phyloP scores from a whole-genome alignment of 2,888 invertebrate species.

The Aspidiotus destructor region DNA sequence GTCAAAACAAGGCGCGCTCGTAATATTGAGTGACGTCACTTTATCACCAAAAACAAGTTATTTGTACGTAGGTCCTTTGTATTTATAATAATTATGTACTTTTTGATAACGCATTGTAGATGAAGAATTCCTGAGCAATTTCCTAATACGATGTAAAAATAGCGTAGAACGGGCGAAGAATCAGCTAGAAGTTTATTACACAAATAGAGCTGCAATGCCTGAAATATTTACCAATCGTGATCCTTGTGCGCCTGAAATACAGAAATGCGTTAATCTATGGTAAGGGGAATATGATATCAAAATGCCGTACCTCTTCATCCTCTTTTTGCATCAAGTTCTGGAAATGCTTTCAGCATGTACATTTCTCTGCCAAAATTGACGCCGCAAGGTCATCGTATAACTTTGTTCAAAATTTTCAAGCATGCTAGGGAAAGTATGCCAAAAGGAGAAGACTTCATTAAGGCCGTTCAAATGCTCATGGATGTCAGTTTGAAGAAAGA shows the following conservation, averaged over 20 bases:
- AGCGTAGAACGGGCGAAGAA: neutral
- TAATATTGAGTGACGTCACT: too few relatives aligned
- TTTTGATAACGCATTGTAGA: slow-evolving; percentile 1
- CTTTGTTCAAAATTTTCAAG: neutral
- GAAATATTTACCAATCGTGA: slow-evolving; percentile 5
- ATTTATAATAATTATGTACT: neutral
- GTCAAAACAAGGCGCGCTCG: too few relatives aligned
- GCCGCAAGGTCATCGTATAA: neutral
- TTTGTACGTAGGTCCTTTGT: neutral
- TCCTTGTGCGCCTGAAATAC: neutral
- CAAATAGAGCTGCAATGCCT: neutral
- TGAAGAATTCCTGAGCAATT: neutral
- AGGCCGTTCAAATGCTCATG: neutral
- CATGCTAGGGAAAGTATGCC: neutral
- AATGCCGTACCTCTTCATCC: too few relatives aligned
- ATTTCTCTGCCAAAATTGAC: slow-evolving; percentile 6
- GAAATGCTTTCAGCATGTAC: neutral
- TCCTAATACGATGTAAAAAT: slow-evolving; percentile 1
- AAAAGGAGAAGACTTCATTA: neutral
- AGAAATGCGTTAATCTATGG: neutral
- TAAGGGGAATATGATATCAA: neutral
- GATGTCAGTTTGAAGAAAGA: neutral
- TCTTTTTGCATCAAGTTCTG: too few relatives aligned
- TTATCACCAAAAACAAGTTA: too few relatives aligned
- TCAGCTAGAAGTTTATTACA: neutral